Percentiles rank a stretch among this genome's conserved stretches.
These are phyloP conservation scores for Sternotherus odoratus DNA, from an alignment of 2,797 vertebrate species.

Conservation along the genomic window DNA sequence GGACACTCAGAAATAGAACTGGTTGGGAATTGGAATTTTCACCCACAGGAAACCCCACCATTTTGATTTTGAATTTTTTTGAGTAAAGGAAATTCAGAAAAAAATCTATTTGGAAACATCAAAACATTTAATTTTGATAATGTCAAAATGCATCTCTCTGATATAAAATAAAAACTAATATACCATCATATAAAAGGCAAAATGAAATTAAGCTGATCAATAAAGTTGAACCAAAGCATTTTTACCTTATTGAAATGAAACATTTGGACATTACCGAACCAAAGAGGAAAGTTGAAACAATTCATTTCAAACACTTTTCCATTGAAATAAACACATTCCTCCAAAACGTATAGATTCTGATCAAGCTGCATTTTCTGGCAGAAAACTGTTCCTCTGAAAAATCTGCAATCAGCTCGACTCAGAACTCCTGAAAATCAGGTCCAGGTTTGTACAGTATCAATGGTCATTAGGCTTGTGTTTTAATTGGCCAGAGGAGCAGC, in stretches of 20 bases:
- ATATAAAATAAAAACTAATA: neutral
- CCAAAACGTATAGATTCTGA: neutral
- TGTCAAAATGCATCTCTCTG: neutral
- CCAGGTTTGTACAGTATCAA: neutral
- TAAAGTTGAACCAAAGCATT: neutral
- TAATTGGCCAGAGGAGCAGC: neutral
- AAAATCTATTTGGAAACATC: neutral
- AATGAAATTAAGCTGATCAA: neutral
- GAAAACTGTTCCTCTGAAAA: neutral
- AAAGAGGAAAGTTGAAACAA: neutral
- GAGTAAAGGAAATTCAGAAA: neutral
- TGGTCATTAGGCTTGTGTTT: neutral
- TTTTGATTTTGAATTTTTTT: neutral
- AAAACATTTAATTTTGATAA: neutral
- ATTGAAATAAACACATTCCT: neutral
- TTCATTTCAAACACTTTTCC: neutral
- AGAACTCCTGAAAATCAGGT: neutral
- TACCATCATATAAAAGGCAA: neutral
- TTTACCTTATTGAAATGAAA: neutral
- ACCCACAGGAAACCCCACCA: neutral
- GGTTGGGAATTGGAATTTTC: neutral
- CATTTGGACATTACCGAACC: neutral
- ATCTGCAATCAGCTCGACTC: neutral
- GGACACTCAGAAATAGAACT: neutral
- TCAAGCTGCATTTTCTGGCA: neutral